These are phyloP conservation scores for Tapirus terrestris DNA, from an alignment of 2,113 vertebrate genomes.

Conservation along the genomic window DNA sequence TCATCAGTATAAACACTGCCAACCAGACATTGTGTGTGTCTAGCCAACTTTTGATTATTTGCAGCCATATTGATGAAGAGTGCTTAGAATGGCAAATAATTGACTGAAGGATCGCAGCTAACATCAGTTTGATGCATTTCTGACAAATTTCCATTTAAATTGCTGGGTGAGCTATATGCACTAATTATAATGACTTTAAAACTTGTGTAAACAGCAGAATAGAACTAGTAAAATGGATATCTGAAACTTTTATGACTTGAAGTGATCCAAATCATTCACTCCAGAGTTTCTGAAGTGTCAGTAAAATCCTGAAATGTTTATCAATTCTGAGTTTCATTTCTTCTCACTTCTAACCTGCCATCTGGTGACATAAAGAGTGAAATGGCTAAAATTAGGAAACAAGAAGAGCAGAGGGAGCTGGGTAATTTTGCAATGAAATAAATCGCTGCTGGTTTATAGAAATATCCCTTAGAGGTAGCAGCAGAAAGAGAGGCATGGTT, in stretches of 20 bases:
- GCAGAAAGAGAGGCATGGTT: not conserved
- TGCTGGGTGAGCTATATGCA: not conserved
- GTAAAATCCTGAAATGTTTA: slow-evolving; percentile 17
- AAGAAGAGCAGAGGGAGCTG: not conserved
- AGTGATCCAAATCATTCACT: not conserved
- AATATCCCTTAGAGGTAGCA: not conserved
- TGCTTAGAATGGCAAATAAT: not conserved
- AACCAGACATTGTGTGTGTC: not conserved
- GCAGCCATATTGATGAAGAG: not conserved
- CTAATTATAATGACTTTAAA: slow-evolving; percentile 32
- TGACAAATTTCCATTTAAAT: slow-evolving; percentile 49
- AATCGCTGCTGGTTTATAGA: not conserved
- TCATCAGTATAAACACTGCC: not conserved
- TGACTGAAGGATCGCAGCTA: not conserved
- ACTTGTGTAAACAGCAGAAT: slow-evolving; percentile 27
- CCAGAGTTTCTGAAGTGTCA: slow-evolving; percentile 34
- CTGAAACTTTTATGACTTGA: not conserved
- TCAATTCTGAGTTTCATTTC: slow-evolving; percentile 13
- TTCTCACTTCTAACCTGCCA: slow-evolving; percentile 16
- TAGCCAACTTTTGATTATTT: not conserved
- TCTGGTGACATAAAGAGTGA: slow-evolving; percentile 37
- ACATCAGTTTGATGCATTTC: not conserved
- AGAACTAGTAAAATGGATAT: not conserved
- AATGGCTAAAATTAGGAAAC: slow-evolving; percentile 29
- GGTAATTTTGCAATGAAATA: not conserved